phyloP scores from a whole-genome alignment of 1,140 invertebrate species.

The Berghia stephanieae region DNA sequence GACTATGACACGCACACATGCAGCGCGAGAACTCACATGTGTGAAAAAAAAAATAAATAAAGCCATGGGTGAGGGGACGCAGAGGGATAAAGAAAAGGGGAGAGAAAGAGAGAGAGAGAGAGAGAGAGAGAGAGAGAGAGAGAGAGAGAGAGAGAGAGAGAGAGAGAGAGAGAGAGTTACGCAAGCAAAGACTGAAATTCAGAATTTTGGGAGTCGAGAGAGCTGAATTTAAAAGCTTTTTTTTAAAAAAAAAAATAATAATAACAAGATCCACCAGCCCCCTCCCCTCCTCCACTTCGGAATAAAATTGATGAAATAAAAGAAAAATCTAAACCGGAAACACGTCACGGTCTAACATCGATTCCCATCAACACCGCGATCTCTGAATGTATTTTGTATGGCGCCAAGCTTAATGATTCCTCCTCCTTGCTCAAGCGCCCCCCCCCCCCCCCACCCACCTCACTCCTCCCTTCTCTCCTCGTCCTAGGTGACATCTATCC shows the following conservation, averaged over 20 bases:
- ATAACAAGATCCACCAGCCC: neutral
- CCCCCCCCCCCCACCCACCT: no score
- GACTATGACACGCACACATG: neutral
- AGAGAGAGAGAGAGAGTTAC: neutral
- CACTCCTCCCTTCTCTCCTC: no score
- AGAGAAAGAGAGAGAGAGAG: neutral
- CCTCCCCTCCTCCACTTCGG: no score
- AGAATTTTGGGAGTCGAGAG: neutral
- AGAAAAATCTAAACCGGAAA: no score
- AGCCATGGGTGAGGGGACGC: neutral
- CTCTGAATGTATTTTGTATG: no score
- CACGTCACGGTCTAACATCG: no score
- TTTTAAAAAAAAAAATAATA: neutral
- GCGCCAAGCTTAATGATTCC: no score
- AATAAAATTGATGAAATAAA: no score
- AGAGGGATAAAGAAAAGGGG: no score
- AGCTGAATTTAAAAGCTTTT: neutral
- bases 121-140: neutral
- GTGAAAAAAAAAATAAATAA: neutral
- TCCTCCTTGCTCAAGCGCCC: no score
- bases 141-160: constrained; percentile 3
- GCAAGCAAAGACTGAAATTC: neutral
- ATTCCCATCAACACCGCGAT: no score
- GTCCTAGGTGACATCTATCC: no score
- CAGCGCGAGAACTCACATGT: neutral